These are phyloP conservation scores for Calyptommatus sinebrachiatus DNA, from an alignment of 2,113 vertebrate genomes.

Conservation along the genomic window DNA sequence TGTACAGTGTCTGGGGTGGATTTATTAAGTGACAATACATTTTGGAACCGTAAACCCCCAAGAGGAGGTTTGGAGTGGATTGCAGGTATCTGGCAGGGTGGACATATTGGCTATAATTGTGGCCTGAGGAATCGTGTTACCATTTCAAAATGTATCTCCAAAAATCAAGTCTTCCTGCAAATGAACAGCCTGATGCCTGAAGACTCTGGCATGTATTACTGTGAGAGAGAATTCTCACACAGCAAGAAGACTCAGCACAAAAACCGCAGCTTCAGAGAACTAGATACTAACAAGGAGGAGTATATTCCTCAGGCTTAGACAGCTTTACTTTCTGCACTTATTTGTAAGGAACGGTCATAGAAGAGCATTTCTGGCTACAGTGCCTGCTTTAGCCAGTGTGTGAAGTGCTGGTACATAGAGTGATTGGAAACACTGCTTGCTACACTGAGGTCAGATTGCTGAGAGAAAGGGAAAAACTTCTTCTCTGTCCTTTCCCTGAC, in stretches of 20 bases:
- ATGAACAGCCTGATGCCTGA: background rate
- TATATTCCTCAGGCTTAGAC: too few species aligned
- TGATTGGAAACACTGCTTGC: too few species aligned
- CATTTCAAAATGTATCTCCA: background rate
- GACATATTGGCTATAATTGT: background rate
- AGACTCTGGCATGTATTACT: background rate
- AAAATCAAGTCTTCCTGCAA: background rate
- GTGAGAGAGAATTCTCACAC: background rate
- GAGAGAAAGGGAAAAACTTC: too few species aligned
- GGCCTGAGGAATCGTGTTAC: background rate
- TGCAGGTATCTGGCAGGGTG: background rate
- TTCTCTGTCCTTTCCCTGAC: too few species aligned
- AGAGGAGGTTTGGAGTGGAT: background rate
- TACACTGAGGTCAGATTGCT: too few species aligned
- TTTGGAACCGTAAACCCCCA: background rate
- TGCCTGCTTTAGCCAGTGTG: too few species aligned
- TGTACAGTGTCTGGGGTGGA: background rate
- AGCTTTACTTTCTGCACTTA: too few species aligned
- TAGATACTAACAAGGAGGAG: too few species aligned
- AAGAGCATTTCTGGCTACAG: too few species aligned
- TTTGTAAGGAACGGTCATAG: too few species aligned
- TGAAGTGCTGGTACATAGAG: too few species aligned
- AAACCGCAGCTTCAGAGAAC: too few species aligned
- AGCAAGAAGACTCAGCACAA: background rate
- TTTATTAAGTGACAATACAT: background rate